These are phyloP conservation scores for Mactromeris polynyma DNA, from an alignment of 2,888 invertebrate genomes.

Conservation along the genomic window DNA sequence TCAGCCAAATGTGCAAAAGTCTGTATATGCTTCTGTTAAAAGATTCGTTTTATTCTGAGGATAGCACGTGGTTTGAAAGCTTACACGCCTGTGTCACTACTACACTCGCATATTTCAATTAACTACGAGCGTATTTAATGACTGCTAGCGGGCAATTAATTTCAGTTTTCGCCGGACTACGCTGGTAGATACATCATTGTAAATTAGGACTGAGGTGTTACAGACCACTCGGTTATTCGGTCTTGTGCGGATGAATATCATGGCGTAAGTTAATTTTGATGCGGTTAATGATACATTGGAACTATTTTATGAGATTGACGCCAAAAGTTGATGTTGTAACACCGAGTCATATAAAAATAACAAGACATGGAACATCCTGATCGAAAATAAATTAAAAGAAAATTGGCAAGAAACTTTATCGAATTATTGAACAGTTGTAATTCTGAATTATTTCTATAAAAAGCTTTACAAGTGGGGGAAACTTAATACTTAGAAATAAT, in stretches of 20 bases:
- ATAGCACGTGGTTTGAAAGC: not conserved
- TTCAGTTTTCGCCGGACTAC: constrained; percentile 42
- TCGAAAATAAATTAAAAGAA: not conserved
- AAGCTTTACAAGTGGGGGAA: not conserved
- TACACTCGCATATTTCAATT: constrained; percentile 3
- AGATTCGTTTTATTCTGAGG: not conserved
- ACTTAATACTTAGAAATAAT: not conserved
- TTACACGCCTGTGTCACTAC: not conserved
- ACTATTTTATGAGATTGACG: constrained; percentile 17
- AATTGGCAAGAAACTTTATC: not conserved
- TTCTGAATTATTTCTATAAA: not conserved
- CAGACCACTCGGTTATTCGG: constrained; percentile 26
- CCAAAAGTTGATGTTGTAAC: not conserved
- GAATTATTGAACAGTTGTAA: not conserved
- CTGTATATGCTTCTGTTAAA: not conserved
- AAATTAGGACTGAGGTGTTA: constrained; percentile 37
- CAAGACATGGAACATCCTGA: not conserved
- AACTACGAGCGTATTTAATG: constrained; percentile 54
- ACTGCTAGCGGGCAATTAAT: constrained; percentile 53
- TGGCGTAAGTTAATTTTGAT: constrained; percentile 20
- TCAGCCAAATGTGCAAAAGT: not conserved
- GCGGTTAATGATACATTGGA: constrained; percentile 13
- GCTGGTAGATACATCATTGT: constrained; percentile 9
- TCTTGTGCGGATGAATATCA: constrained; percentile 18
- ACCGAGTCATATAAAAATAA: not conserved